Evolutionary conservation across 2,888 invertebrate genomes (phyloP).

Genomic region (Agapetus fuscipes): DNA sequence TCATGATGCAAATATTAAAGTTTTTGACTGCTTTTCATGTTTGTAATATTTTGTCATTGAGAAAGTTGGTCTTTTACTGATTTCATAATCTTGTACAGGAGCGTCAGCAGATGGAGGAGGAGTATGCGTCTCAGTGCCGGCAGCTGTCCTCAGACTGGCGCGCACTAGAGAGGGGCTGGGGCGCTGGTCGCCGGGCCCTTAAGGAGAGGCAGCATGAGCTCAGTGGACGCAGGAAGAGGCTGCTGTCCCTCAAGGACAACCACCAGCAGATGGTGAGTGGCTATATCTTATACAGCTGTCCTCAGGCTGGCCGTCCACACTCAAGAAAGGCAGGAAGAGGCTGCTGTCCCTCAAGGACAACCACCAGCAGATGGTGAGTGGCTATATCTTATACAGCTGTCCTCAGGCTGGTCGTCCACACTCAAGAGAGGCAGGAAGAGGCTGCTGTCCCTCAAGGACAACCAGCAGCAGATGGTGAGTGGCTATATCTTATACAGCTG

Average conservation of each 20-base stretch:
- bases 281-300: too few species aligned
- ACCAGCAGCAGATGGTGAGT: constrained; percentile 42
- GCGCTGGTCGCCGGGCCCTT: constrained; percentile 47
- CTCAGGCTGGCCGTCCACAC: too few species aligned
- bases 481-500: constrained; percentile 2
- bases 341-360: constrained; percentile 41
- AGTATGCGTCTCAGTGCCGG: constrained; percentile 58
- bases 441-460: constrained; percentile 39
- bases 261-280: constrained; percentile 40
- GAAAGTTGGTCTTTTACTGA: too few species aligned
- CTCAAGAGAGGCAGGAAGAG: constrained; percentile 43
- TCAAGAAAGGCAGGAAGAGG: constrained; percentile 41
- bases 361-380: constrained; percentile 42
- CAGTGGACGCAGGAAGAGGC: constrained; percentile 39
- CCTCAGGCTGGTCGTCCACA: too few species aligned
- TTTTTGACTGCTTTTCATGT: too few species aligned
- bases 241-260: constrained; percentile 40
- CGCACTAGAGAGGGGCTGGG: constrained; percentile 51
- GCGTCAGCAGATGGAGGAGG: constrained; percentile 51
- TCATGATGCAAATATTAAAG: too few species aligned
- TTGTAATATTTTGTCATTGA: too few species aligned
- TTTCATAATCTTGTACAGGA: constrained; percentile 29
- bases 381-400: neutral
- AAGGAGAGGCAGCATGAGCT: constrained; percentile 49
- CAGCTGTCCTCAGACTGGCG: constrained; percentile 45